Conservation (phyloP, 2,113 vertebrate species). For the Fulmarus glacialis region DNA sequence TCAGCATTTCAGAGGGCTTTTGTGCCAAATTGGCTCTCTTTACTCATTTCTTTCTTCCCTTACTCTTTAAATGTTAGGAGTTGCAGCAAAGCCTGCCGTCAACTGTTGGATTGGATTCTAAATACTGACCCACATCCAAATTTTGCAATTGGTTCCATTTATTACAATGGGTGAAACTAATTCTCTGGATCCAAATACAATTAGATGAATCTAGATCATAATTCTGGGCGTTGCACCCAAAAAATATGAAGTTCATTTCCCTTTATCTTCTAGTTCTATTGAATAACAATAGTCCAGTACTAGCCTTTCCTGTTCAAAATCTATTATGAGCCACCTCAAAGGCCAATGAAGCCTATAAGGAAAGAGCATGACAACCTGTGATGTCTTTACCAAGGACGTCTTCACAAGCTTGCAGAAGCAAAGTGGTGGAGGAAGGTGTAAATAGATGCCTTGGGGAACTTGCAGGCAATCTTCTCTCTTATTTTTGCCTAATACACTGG, state of each 20-base stretch:
- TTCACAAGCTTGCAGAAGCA: neutral
- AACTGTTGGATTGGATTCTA: neutral
- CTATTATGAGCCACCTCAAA: neutral
- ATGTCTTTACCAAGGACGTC: neutral
- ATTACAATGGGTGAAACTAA: constrained; percentile 15
- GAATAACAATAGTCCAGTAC: neutral
- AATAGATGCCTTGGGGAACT: neutral
- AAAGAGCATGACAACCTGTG: neutral
- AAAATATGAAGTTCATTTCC: neutral
- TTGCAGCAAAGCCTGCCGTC: neutral
- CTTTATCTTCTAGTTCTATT: neutral
- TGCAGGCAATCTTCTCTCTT: neutral
- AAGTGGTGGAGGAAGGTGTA: neutral
- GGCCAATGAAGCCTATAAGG: neutral
- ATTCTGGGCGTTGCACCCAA: neutral
- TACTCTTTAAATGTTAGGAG: neutral
- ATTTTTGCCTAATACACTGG: neutral
- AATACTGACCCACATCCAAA: constrained; percentile 5
- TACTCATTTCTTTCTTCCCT: neutral
- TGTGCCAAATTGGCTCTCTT: neutral
- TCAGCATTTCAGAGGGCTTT: neutral
- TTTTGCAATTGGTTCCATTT: constrained; percentile 43
- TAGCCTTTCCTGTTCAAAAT: neutral
- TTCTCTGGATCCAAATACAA: constrained; percentile 8
- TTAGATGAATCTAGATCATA: constrained; percentile 14